Percentiles rank a stretch among this genome's conserved stretches.
These are phyloP conservation scores for Oxyteleia sp. DNA, from an alignment of 2,888 invertebrate genomes.

Conservation along the genomic window DNA sequence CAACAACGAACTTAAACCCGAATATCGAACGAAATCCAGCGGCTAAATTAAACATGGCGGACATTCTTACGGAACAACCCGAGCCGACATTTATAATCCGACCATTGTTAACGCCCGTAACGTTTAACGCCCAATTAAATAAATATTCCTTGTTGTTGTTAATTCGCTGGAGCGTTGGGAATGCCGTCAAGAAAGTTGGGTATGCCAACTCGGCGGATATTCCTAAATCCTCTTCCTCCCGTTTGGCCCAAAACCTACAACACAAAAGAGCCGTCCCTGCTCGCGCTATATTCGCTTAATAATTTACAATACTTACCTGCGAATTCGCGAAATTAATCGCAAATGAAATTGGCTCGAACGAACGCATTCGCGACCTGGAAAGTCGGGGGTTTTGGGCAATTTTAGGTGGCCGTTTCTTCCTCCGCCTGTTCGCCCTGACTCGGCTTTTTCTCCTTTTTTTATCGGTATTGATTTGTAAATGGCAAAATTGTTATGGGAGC, in stretches of 20 bases:
- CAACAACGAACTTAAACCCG: slow-evolving; percentile 64
- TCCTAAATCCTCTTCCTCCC: slow-evolving; percentile 20
- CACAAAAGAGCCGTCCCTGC: slow-evolving; percentile 15
- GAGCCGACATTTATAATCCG: not conserved
- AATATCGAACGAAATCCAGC: slow-evolving; percentile 68
- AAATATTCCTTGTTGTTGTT: slow-evolving; percentile 25
- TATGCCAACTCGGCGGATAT: slow-evolving; percentile 50
- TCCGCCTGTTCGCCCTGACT: not conserved
- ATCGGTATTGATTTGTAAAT: slow-evolving; percentile 33
- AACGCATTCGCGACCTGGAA: not conserved
- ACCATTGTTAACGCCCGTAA: slow-evolving; percentile 3
- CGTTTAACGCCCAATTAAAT: not conserved
- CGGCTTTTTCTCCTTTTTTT: slow-evolving; percentile 21
- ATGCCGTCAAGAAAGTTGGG: slow-evolving; percentile 47
- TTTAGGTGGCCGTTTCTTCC: not conserved
- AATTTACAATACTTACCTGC: no score
- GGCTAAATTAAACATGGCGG: slow-evolving; percentile 69
- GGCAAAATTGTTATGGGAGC: slow-evolving; percentile 11
- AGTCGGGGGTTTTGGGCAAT: not conserved
- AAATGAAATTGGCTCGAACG: no score
- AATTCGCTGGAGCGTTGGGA: slow-evolving; percentile 27
- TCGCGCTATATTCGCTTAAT: slow-evolving; percentile 16
- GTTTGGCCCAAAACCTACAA: slow-evolving; percentile 22
- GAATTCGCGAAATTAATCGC: no score
- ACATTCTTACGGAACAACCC: slow-evolving; percentile 42